These are phyloP conservation scores for Phenacoccus solenopsis DNA, from an alignment of 1,140 invertebrate species.

Conservation along the genomic window DNA sequence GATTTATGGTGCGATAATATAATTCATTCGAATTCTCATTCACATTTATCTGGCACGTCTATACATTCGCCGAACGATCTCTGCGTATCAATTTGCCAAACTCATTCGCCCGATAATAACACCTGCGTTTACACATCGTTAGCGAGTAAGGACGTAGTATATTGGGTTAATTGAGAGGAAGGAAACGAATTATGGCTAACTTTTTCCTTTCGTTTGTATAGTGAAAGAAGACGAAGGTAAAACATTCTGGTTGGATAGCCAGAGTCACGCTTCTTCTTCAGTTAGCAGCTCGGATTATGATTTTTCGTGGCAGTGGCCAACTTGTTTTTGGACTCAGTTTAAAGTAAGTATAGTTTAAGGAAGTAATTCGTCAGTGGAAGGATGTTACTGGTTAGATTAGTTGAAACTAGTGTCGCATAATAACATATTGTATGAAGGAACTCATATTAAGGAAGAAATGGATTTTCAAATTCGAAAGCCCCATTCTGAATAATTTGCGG, in stretches of 20 bases:
- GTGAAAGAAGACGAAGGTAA: slow-evolving; percentile 52
- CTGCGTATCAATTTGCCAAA: slow-evolving; percentile 27
- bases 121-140: slow-evolving; percentile 29
- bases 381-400: too few relatives aligned
- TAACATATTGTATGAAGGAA: too few relatives aligned
- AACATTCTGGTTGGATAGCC: slow-evolving; percentile 58
- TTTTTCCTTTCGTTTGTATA: slow-evolving; percentile 23
- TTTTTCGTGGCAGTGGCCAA: slow-evolving; percentile 55
- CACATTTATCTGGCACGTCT: slow-evolving; percentile 18
- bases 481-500: too few relatives aligned
- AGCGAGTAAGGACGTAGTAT: slow-evolving; percentile 22
- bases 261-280: slow-evolving; percentile 54
- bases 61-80: slow-evolving; percentile 24
- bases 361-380: too few relatives aligned
- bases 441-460: too few relatives aligned
- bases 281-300: slow-evolving; percentile 45
- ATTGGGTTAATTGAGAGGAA: background rate
- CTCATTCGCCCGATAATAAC: slow-evolving; percentile 26
- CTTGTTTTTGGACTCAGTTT: slow-evolving; percentile 68
- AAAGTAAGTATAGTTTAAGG: too few relatives aligned
- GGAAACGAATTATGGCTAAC: too few relatives aligned
- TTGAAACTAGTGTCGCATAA: too few relatives aligned
- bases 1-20: slow-evolving; percentile 8
- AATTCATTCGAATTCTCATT: background rate
- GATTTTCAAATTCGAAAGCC: too few relatives aligned